These are phyloP conservation scores for Drosophila auraria DNA, from an alignment of 1,140 invertebrate genomes.

Conservation along the genomic window DNA sequence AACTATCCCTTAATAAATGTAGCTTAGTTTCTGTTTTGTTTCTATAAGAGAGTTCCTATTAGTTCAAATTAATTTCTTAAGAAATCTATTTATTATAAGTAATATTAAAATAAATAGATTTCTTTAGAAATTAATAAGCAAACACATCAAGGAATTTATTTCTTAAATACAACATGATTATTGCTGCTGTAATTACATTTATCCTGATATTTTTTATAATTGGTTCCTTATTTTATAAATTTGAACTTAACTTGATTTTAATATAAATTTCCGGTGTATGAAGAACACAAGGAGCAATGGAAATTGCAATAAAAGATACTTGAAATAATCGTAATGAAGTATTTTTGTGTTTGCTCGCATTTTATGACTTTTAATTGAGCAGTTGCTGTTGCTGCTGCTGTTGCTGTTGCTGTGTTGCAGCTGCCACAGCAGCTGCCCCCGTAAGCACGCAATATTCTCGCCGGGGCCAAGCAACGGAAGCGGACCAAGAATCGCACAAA, in stretches of 20 bases:
- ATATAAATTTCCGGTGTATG: neutral
- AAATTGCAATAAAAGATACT: constrained; percentile 54
- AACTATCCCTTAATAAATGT: neutral
- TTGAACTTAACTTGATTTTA: neutral
- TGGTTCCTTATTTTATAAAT: too few species aligned
- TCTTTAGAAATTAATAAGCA: too few species aligned
- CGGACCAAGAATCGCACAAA: constrained; percentile 56
- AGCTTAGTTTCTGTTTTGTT: too few species aligned
- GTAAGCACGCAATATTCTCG: constrained; percentile 62
- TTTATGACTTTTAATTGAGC: constrained; percentile 73
- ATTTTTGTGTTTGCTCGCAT: constrained; percentile 59
- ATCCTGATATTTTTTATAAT: neutral
- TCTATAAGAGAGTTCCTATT: accelerated
- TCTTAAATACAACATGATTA: too few species aligned
- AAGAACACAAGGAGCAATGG: constrained; percentile 5
- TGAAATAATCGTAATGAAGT: constrained; percentile 52
- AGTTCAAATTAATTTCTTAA: neutral
- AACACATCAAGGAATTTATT: too few species aligned
- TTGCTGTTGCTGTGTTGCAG: constrained; percentile 41
- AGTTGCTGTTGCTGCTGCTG: constrained; percentile 44
- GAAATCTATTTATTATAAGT: too few species aligned
- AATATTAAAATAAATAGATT: too few species aligned
- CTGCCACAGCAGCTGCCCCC: constrained; percentile 66
- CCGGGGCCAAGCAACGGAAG: constrained; percentile 34
- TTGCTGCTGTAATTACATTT: neutral